Conservation (phyloP, 1,140 invertebrate species). For the Heliconius himera region DNA sequence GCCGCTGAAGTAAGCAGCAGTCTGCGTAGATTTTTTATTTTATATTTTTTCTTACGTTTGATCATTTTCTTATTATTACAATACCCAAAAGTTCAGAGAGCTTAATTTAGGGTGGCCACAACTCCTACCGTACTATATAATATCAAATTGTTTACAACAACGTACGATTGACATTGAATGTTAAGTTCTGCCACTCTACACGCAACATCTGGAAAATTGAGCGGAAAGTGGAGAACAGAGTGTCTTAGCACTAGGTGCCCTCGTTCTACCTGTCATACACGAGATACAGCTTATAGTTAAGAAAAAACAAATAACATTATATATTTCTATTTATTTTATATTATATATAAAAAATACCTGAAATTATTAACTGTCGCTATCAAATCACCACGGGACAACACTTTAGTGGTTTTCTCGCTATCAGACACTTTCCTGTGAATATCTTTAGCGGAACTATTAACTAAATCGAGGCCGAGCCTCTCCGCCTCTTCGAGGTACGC, state of each 20-base stretch:
- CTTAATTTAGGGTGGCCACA: no score
- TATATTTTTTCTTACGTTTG: no score
- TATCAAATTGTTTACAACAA: no score
- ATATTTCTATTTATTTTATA: neutral
- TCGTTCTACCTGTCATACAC: no score
- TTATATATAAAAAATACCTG: slow-evolving; percentile 47
- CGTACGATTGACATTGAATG: neutral
- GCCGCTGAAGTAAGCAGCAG: no score
- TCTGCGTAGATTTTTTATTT: no score
- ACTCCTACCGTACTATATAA: no score
- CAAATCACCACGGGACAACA: slow-evolving; percentile 61
- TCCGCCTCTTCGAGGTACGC: slow-evolving; percentile 58
- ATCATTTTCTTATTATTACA: no score
- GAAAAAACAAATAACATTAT: no score
- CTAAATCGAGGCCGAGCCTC: slow-evolving; percentile 54
- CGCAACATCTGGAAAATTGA: neutral
- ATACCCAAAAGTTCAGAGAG: neutral
- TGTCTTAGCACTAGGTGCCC: no score
- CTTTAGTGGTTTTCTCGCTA: slow-evolving; percentile 32
- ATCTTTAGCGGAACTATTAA: slow-evolving; percentile 55
- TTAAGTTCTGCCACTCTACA: neutral
- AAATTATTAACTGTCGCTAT: slow-evolving; percentile 72
- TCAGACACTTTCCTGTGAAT: slow-evolving; percentile 55
- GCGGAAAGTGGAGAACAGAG: no score
- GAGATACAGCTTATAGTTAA: no score